Conservation (phyloP, 2,113 vertebrate genomes). For the Ochotona princeps region DNA sequence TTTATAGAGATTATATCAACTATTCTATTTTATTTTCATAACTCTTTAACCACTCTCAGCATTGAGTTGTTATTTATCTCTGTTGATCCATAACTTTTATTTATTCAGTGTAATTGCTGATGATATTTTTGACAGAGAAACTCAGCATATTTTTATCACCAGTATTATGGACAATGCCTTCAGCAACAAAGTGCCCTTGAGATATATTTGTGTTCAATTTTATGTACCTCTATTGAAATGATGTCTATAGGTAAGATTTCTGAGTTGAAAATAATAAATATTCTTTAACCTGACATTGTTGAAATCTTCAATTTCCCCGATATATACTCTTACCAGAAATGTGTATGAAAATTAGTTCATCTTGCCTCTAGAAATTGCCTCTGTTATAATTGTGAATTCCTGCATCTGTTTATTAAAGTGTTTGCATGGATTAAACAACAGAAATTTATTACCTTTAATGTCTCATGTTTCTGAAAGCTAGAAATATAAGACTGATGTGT, state of each 20-base stretch:
- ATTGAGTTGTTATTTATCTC: not conserved
- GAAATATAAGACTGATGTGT: not conserved
- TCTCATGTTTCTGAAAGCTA: not conserved
- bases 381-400: not conserved
- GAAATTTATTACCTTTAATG: not conserved
- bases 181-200: not conserved
- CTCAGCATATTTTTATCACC: not conserved
- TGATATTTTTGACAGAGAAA: not conserved
- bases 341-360: not conserved
- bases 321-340: not conserved
- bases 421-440: not conserved
- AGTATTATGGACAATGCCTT: not conserved
- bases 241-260: not conserved
- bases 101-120: not conserved
- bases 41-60: not conserved
- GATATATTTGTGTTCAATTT: not conserved
- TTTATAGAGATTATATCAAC: not conserved
- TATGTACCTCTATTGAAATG: not conserved
- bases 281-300: not conserved
- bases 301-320: not conserved
- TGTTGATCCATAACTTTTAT: not conserved
- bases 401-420: not conserved
- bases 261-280: not conserved
- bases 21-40: not conserved
- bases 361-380: not conserved